Evolutionary conservation across 35 echinoderm and acorn worm genomes (phyloP).

Genomic region (Amphiura filiformis): DNA sequence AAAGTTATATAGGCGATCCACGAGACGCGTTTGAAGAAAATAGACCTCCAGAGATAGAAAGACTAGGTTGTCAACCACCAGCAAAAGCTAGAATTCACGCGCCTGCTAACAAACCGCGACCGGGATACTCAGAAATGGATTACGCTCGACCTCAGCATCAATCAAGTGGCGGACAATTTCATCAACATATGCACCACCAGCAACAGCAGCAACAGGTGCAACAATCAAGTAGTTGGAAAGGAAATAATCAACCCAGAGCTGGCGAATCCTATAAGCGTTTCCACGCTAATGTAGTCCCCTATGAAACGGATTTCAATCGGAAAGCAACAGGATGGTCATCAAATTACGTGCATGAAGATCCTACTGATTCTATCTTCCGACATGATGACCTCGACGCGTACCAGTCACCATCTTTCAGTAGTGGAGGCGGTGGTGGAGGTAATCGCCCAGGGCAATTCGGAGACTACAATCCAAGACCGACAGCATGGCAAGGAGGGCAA

Average conservation of each 20-base stretch:
- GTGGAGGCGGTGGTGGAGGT: neutral
- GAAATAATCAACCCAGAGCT: neutral
- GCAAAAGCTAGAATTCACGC: neutral
- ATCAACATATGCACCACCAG: neutral
- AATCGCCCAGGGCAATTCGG: neutral
- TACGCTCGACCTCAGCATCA: neutral
- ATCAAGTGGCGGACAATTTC: neutral
- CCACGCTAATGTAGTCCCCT: conserved; percentile 10
- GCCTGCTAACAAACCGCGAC: neutral
- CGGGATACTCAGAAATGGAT: neutral
- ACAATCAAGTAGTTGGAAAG: conserved; percentile 9
- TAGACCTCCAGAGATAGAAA: neutral
- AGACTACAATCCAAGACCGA: conserved; percentile 17
- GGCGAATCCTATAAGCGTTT: neutral
- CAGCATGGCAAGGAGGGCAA: neutral
- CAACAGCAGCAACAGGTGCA: conserved; percentile 2
- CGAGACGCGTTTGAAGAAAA: conserved; percentile 2
- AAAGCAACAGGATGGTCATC: conserved; percentile 13
- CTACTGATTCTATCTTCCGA: neutral
- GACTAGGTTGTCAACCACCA: neutral
- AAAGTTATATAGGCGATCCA: conserved; percentile 32
- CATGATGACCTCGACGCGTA: neutral
- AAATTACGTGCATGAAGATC: neutral
- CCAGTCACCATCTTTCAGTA: neutral
- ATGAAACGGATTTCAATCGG: conserved; percentile 30